phyloP scores from a whole-genome alignment of 1,140 invertebrate genomes.

The Campoletis sonorensis region DNA sequence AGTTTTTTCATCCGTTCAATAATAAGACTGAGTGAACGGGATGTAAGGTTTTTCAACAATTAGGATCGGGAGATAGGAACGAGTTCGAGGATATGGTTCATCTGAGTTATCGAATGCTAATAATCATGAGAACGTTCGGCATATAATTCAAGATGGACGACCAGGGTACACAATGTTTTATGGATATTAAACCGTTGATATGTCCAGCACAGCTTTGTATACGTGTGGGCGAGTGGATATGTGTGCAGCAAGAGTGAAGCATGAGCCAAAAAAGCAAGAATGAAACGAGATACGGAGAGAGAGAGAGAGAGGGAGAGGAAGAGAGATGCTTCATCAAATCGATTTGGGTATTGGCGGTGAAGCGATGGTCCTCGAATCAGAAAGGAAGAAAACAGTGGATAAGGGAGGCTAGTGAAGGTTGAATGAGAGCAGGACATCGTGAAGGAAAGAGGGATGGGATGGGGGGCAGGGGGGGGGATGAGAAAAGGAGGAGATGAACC shows the following conservation, averaged over 20 bases:
- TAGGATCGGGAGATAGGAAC: no score
- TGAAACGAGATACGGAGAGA: constrained; percentile 13
- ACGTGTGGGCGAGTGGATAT: background rate
- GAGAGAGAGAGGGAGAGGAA: constrained; percentile 24
- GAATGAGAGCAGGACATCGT: constrained; percentile 41
- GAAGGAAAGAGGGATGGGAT: no score
- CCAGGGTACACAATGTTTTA: background rate
- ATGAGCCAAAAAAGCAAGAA: background rate
- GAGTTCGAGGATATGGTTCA: no score
- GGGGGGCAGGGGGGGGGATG: background rate
- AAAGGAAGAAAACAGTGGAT: constrained; percentile 28
- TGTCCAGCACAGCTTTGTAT: background rate
- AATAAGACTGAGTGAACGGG: no score
- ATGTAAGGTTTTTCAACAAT: no score
- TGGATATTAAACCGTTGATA: background rate
- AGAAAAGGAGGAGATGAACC: constrained; percentile 39
- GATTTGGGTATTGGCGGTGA: constrained; percentile 34
- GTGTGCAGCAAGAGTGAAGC: background rate
- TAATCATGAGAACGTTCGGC: no score
- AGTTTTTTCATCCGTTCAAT: no score
- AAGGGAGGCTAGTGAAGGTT: background rate
- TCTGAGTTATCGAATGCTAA: no score
- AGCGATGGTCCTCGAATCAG: constrained; percentile 24
- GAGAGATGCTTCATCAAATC: background rate
- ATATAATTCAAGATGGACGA: background rate